Evolutionary conservation across 2,113 vertebrate species (phyloP), one percentile per base, ranked within the genome.

Genomic region (Fregetta grallaria): DNA sequence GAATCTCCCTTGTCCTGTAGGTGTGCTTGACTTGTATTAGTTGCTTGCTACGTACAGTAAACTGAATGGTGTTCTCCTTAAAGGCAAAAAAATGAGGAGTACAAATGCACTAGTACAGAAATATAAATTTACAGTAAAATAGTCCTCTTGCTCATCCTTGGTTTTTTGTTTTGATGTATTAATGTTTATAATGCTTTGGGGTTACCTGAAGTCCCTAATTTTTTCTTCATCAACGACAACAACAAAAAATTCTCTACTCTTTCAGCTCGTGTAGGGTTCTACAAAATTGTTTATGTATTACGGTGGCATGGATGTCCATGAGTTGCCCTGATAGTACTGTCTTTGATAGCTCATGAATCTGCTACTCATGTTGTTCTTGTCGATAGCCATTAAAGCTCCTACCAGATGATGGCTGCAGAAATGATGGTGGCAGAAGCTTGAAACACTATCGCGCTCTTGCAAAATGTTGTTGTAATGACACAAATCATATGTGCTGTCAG

Each of bases 381-480:
- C 76, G 81, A 65, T 63, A 55, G 67, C 13, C 9, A 4, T 56
- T 76, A 45, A 56, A 84, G 42, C 72, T 29, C 29, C 42, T 72
- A 9, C 11, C 38, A 29, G 75, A 34, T 71, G 42, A 53, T 44
- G 82, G 50, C 61, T 58, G 42, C 56, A 30, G 66, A 73, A 73
- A 61, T 11, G 36, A 11, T 15, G 61, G 59, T 40, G 67, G 55
- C 55, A 40, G 70, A 59, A 49, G 42, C 47, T 77, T 45, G 65
- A 62, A 55, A 50, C 0, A 1, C 22, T 30, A 11, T 23, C 11
- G 1, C 11, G 21, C 11, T 9, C 18, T n/a, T 32, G 59, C 15
- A 26, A n/a, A 87, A 44, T 10, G 32, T 13, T 66, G 10, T 40
- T 83, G 13, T 27, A 29, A 20, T 3, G 19, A 6, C 62, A 71